Percentiles rank a stretch among this genome's conserved stretches.
These are phyloP conservation scores for Tetrao urogallus DNA, from an alignment of 2,113 vertebrate species.

Conservation along the genomic window DNA sequence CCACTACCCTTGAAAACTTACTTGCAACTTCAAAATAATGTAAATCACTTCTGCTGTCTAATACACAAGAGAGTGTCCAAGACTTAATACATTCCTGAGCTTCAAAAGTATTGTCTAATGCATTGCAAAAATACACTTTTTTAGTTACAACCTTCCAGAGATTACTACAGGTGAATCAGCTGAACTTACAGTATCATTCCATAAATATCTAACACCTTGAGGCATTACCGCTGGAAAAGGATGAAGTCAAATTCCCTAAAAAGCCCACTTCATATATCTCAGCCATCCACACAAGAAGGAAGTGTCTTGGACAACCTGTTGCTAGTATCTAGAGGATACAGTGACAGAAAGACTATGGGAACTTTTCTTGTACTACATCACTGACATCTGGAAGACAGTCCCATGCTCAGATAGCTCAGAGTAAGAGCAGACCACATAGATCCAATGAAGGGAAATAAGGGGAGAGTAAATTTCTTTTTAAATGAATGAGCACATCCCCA, in stretches of 20 bases:
- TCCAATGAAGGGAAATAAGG: neutral
- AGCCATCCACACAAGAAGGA: neutral
- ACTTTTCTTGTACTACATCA: neutral
- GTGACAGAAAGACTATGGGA: neutral
- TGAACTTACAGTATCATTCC: neutral
- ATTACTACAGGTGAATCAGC: neutral
- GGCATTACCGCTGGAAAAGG: neutral
- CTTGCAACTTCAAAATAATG: constrained; percentile 29
- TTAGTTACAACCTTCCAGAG: neutral
- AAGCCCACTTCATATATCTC: neutral
- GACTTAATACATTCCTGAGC: neutral
- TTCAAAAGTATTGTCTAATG: constrained; percentile 23
- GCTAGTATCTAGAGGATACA: neutral
- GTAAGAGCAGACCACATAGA: neutral
- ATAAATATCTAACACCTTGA: neutral
- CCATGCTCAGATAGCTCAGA: neutral
- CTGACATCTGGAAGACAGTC: neutral
- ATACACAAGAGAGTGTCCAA: neutral
- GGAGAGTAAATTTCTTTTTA: neutral
- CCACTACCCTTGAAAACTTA: constrained; percentile 39
- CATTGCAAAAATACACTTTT: neutral
- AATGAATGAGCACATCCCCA: fast-evolving
- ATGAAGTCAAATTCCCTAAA: neutral
- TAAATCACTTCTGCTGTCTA: neutral
- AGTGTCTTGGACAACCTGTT: neutral